phyloP scores from a whole-genome alignment of 1,140 invertebrate species.

The Trichogramma pretiosum region DNA sequence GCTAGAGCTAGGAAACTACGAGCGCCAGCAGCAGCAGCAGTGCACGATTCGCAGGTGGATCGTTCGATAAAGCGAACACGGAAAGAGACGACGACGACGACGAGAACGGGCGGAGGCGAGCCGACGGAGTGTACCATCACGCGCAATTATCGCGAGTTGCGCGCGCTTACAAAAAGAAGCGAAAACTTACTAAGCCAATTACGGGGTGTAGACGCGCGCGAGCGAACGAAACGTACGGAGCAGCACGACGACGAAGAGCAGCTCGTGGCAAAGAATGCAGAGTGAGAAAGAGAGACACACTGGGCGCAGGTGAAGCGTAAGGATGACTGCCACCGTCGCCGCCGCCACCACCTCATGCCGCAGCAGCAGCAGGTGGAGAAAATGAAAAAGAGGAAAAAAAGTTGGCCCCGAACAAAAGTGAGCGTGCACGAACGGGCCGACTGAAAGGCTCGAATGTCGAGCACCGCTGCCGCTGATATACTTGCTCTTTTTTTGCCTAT shows the following conservation, averaged over 20 bases:
- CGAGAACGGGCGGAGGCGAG: no score
- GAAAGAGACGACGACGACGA: no score
- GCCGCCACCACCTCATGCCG: no score
- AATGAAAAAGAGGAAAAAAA: slow-evolving; percentile 38
- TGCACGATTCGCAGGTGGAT: not conserved
- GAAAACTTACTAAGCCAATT: slow-evolving; percentile 15
- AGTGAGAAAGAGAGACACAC: not conserved
- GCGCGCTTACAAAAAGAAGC: not conserved
- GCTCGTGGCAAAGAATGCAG: slow-evolving; percentile 9
- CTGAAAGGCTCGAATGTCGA: slow-evolving; percentile 31
- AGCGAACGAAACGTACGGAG: slow-evolving; percentile 12
- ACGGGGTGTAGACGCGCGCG: slow-evolving; percentile 10
- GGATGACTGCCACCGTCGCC: no score
- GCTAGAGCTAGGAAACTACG: no score
- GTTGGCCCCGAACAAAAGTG: slow-evolving; percentile 22
- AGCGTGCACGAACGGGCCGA: slow-evolving; percentile 25
- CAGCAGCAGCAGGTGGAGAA: slow-evolving; percentile 13
- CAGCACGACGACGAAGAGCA: slow-evolving; percentile 13
- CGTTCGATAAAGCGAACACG: no score
- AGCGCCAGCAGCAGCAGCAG: no score
- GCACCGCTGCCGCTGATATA: slow-evolving; percentile 1
- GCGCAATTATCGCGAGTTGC: not conserved
- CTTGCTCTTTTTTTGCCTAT: no score
- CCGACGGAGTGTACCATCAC: not conserved
- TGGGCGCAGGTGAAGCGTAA: slow-evolving; percentile 16